phyloP scores from a whole-genome alignment of 2,797 vertebrate species.

The Phoebastria nigripes region DNA sequence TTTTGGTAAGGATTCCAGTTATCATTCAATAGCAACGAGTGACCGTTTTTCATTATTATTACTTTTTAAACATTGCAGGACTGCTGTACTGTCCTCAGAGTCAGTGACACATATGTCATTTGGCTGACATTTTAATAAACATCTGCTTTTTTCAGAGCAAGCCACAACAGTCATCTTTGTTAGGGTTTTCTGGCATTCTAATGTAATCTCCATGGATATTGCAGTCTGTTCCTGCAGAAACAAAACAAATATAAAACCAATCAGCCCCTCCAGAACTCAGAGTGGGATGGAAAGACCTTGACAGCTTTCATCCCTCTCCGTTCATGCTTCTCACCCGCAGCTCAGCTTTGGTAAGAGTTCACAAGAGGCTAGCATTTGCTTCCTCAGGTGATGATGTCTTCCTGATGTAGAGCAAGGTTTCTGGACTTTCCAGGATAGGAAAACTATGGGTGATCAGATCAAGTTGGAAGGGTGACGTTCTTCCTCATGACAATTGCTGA shows the following conservation, averaged over 20 bases:
- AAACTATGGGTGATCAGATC: background rate
- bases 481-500: background rate
- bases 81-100: background rate
- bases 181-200: background rate
- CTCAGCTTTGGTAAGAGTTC: background rate
- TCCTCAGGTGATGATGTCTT: background rate
- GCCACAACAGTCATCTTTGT: slow-evolving; percentile 11
- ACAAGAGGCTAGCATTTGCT: background rate
- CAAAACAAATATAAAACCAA: slow-evolving; percentile 26
- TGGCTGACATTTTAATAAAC: slow-evolving; percentile 44
- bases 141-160: slow-evolving; percentile 17
- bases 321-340: background rate
- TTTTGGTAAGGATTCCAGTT: background rate
- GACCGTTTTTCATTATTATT: background rate
- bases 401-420: background rate
- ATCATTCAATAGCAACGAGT: background rate
- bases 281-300: background rate
- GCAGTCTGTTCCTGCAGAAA: slow-evolving; percentile 43
- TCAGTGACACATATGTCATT: background rate
- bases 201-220: slow-evolving; percentile 30
- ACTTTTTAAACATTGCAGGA: background rate
- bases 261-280: background rate
- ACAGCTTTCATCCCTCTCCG: background rate
- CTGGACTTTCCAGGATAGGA: background rate
- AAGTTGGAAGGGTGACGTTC: background rate